Evolutionary conservation across 2,797 vertebrate genomes (phyloP).

Genomic region (Chiroxiphia lanceolata): DNA sequence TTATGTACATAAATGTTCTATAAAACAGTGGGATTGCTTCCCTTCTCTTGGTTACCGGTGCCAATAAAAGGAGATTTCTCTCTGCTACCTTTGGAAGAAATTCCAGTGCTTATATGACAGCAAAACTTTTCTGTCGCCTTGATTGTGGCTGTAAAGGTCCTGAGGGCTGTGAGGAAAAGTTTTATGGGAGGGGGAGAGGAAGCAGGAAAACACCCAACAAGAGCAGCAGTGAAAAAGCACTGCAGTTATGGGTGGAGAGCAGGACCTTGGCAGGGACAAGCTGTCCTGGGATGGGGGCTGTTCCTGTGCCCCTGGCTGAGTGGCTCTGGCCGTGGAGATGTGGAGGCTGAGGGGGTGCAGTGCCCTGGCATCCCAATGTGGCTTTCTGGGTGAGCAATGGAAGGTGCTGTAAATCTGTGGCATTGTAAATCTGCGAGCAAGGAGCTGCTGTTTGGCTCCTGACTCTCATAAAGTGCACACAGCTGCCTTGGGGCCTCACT

Average conservation of each 20-base stretch:
- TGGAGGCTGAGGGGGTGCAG: background rate
- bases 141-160: background rate
- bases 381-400: background rate
- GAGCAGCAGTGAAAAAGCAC: background rate
- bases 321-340: background rate
- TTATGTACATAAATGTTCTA: background rate
- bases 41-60: background rate
- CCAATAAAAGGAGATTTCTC: background rate
- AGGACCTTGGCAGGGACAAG: background rate
- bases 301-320: background rate
- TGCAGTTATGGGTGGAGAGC: fast-evolving
- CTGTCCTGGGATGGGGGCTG: too few species aligned
- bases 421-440: background rate
- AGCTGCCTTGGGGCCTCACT: background rate
- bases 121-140: background rate
- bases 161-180: background rate
- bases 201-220: background rate
- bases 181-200: background rate
- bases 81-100: background rate
- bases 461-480: background rate
- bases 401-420: background rate
- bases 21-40: background rate
- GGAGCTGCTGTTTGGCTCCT: background rate
- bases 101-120: background rate
- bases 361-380: background rate